These are phyloP conservation scores for Argyresthia goedartella DNA, from an alignment of 2,888 invertebrate genomes.

Conservation along the genomic window DNA sequence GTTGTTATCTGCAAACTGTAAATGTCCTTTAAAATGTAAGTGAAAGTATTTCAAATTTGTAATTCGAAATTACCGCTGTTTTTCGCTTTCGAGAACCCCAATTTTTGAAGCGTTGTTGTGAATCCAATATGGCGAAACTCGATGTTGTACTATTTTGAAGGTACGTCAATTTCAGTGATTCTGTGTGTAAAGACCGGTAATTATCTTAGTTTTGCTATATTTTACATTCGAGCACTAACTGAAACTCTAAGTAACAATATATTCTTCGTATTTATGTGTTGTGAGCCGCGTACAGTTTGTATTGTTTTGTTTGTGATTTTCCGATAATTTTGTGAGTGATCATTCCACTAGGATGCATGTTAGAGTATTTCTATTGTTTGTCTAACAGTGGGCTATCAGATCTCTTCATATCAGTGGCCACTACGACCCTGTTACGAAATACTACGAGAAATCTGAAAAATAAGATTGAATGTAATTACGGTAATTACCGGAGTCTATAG, in stretches of 20 bases:
- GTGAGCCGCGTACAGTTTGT: constrained; percentile 53
- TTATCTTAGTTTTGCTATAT: constrained; percentile 40
- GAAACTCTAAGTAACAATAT: constrained; percentile 23
- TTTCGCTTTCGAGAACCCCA: constrained; percentile 6
- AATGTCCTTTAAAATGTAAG: not conserved
- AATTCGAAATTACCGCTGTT: constrained; percentile 44
- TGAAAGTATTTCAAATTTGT: not conserved
- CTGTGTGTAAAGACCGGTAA: constrained; percentile 61
- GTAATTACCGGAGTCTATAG: constrained; percentile 37
- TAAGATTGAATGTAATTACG: constrained; percentile 58
- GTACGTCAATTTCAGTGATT: constrained; percentile 71
- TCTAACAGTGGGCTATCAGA: not conserved
- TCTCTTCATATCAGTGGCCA: constrained; percentile 9
- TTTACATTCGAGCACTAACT: constrained; percentile 24
- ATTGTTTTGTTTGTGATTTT: constrained; percentile 71
- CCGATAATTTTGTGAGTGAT: constrained; percentile 45
- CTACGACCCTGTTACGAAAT: constrained; percentile 22
- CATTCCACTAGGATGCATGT: constrained; percentile 47
- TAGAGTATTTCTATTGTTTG: not conserved
- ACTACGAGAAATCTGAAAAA: constrained; percentile 29
- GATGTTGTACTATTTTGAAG: constrained; percentile 70
- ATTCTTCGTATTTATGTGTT: constrained; percentile 28
- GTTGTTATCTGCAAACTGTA: not conserved
- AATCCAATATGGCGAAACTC: constrained; percentile 78
- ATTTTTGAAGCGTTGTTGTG: constrained; percentile 76